Evolutionary conservation across 2,797 vertebrate genomes (phyloP).

Genomic region (Decapterus maruadsi): DNA sequence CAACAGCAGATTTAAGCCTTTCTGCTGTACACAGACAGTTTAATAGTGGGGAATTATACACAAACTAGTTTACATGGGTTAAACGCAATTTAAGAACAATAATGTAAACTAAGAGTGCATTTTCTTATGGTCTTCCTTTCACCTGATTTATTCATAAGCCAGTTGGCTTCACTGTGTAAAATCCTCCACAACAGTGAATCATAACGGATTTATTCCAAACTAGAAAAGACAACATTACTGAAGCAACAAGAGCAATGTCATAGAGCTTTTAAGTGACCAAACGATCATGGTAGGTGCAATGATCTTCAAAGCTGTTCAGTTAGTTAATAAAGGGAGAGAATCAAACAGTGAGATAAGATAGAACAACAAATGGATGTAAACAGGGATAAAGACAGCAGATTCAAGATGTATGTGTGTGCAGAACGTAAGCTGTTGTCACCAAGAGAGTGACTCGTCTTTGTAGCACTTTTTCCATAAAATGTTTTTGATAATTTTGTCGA

Average conservation of each 20-base stretch:
- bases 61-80: background rate
- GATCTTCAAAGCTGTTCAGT: background rate
- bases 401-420: too few relatives aligned
- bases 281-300: background rate
- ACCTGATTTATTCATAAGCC: conserved; percentile 11
- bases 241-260: background rate
- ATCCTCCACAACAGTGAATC: background rate
- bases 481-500: background rate
- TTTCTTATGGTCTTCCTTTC: conserved; percentile 4
- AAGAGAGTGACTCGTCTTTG: background rate
- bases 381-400: background rate
- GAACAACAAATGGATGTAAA: background rate
- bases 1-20: background rate
- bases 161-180: conserved; percentile 19
- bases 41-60: background rate
- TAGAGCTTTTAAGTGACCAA: background rate
- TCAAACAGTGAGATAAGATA: background rate
- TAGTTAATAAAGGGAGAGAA: background rate
- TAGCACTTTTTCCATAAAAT: background rate
- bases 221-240: background rate
- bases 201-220: background rate
- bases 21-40: background rate
- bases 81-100: too few relatives aligned
- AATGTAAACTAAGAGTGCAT: too few relatives aligned
- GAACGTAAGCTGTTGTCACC: background rate